phyloP scores from a whole-genome alignment of 37 sponge, comb jelly and placozoan genomes.

The Eunapius fragilis region DNA sequence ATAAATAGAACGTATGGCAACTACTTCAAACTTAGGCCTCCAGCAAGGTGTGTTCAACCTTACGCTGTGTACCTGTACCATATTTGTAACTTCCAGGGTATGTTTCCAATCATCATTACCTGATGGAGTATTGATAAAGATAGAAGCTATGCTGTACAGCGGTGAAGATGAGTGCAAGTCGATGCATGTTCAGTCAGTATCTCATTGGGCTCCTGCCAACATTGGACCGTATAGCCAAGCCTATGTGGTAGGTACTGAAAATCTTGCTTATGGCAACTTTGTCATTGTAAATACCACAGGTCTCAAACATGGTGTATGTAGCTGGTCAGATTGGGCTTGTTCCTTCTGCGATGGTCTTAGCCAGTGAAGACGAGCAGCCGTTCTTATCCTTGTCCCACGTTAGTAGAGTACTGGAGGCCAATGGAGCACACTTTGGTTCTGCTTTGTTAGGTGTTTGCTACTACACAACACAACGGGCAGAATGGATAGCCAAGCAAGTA shows the following conservation, averaged over 20 bases:
- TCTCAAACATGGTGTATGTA: constrained; percentile 28
- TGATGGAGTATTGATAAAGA: constrained; percentile 39
- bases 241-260: constrained; percentile 31
- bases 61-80: neutral
- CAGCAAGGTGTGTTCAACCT: constrained; percentile 59
- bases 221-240: constrained; percentile 93
- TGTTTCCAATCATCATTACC: constrained; percentile 56
- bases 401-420: constrained; percentile 29
- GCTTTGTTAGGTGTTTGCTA: constrained; percentile 57
- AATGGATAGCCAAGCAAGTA: constrained; percentile 18
- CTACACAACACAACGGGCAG: constrained; percentile 48
- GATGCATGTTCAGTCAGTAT: constrained; percentile 87
- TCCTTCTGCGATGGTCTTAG: constrained; percentile 30
- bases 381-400: constrained; percentile 49
- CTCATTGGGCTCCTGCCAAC: constrained; percentile 92
- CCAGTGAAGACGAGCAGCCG: constrained; percentile 12
- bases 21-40: constrained; percentile 49
- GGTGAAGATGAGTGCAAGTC: neutral
- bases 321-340: constrained; percentile 86
- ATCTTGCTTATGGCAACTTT: no score
- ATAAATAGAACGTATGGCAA: constrained; percentile 57
- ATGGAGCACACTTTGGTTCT: constrained; percentile 30
- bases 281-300: constrained; percentile 14
- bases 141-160: constrained; percentile 27
- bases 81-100: constrained; percentile 27